phyloP scores from a whole-genome alignment of 2,888 invertebrate species.

The Mesochorus sp. region DNA sequence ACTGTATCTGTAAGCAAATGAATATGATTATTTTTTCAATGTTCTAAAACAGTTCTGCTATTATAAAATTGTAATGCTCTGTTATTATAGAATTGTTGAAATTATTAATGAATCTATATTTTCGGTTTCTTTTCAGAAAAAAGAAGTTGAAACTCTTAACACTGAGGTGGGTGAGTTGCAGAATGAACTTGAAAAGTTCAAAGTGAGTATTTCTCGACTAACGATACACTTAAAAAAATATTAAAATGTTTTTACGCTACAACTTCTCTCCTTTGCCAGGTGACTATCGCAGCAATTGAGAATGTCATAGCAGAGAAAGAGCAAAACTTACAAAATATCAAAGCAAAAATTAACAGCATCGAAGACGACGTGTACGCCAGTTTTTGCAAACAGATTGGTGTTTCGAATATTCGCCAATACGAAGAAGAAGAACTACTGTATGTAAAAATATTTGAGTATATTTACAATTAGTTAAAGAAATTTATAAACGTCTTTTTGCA shows the following conservation, averaged over 20 bases:
- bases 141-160: slow-evolving; percentile 88
- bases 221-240: slow-evolving; percentile 1
- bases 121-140: slow-evolving; percentile 83
- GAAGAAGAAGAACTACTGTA: slow-evolving; percentile 96
- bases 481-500: too few species aligned
- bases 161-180: slow-evolving; percentile 86
- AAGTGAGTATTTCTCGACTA: slow-evolving; percentile 82
- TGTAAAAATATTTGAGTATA: background rate
- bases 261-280: slow-evolving; percentile 79
- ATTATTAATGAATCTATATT: too few species aligned
- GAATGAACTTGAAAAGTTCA: slow-evolving; percentile 87
- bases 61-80: too few species aligned
- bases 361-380: slow-evolving; percentile 97
- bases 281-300: slow-evolving; percentile 85
- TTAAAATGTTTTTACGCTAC: slow-evolving; percentile 81
- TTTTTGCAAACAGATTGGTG: slow-evolving; percentile 97
- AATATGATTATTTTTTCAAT: too few species aligned
- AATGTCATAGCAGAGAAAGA: slow-evolving; percentile 86
- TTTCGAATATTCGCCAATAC: slow-evolving; percentile 98
- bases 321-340: slow-evolving; percentile 93
- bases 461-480: background rate
- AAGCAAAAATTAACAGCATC: slow-evolving; percentile 97
- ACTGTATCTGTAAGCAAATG: slow-evolving; percentile 90
- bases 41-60: too few species aligned
- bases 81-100: too few species aligned